phyloP scores from a whole-genome alignment of 2,888 invertebrate genomes.

The Rhingia campestris region DNA sequence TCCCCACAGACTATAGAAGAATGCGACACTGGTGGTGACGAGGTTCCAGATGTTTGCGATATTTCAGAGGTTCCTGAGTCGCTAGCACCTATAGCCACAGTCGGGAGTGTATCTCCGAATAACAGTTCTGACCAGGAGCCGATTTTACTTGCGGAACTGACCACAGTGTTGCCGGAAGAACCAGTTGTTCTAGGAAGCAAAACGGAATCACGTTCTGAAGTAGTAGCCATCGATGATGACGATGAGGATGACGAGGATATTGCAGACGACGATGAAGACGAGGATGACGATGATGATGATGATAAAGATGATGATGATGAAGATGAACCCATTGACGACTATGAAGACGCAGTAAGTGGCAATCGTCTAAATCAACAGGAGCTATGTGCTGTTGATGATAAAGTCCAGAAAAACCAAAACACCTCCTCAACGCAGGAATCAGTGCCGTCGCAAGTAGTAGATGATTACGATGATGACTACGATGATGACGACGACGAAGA shows the following conservation, averaged over 20 bases:
- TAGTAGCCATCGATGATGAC: slow-evolving; percentile 58
- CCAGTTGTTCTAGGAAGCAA: not conserved
- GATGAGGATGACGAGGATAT: slow-evolving; percentile 46
- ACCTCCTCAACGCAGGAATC: not conserved
- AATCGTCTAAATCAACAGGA: slow-evolving; percentile 33
- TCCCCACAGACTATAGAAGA: slow-evolving; percentile 31
- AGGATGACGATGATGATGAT: slow-evolving; percentile 30
- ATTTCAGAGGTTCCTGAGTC: not conserved
- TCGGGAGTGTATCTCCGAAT: not conserved
- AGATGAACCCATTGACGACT: slow-evolving; percentile 34
- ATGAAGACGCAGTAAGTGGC: slow-evolving; percentile 41
- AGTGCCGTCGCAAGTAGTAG: slow-evolving; percentile 2
- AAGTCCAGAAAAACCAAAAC: not conserved
- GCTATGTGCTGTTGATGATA: slow-evolving; percentile 1
- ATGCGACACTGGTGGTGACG: slow-evolving; percentile 63
- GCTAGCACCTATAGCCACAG: not conserved
- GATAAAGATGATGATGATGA: slow-evolving; percentile 30
- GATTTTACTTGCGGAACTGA: slow-evolving; percentile 13
- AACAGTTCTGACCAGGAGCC: slow-evolving; percentile 16
- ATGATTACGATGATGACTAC: slow-evolving; percentile 52
- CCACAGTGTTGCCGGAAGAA: slow-evolving; percentile 2
- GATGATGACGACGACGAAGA: slow-evolving; percentile 58
- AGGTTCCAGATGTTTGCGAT: slow-evolving; percentile 29
- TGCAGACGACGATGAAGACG: slow-evolving; percentile 27
- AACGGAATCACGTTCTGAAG: slow-evolving; percentile 7